Evolutionary conservation across 92 coral and sea anemone genomes (phyloP).

Genomic region (Desmophyllum pertusum): DNA sequence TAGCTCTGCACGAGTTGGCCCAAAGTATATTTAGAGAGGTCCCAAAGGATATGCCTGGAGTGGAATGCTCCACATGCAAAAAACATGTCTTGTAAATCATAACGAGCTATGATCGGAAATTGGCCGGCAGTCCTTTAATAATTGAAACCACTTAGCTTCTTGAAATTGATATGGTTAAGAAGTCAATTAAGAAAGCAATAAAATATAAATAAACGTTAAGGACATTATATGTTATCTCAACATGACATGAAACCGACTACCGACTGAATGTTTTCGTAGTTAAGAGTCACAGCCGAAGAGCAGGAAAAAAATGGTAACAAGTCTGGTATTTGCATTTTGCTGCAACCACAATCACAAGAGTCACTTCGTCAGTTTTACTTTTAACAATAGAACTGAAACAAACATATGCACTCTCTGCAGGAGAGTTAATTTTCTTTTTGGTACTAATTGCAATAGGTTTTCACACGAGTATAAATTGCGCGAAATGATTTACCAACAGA

Average conservation of each 20-base stretch:
- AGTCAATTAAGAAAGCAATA: conserved; percentile 2
- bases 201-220: neutral
- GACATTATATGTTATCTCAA: neutral
- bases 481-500: neutral
- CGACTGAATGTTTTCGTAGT: neutral
- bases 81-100: neutral
- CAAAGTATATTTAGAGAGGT: too few species aligned
- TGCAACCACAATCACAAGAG: too few species aligned
- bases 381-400: neutral
- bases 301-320: neutral
- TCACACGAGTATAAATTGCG: neutral
- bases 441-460: neutral
- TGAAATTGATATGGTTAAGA: conserved; percentile 12
- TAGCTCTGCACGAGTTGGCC: neutral
- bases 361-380: too few species aligned
- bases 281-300: neutral
- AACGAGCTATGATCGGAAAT: neutral
- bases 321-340: neutral
- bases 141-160: conserved; percentile 11
- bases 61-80: neutral
- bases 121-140: conserved; percentile 9
- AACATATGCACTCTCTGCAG: too few species aligned
- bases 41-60: neutral
- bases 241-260: neutral
- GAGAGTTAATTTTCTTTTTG: too few species aligned